These are phyloP conservation scores for Nothoprocta perdicaria DNA, from an alignment of 2,113 vertebrate genomes.

Conservation along the genomic window DNA sequence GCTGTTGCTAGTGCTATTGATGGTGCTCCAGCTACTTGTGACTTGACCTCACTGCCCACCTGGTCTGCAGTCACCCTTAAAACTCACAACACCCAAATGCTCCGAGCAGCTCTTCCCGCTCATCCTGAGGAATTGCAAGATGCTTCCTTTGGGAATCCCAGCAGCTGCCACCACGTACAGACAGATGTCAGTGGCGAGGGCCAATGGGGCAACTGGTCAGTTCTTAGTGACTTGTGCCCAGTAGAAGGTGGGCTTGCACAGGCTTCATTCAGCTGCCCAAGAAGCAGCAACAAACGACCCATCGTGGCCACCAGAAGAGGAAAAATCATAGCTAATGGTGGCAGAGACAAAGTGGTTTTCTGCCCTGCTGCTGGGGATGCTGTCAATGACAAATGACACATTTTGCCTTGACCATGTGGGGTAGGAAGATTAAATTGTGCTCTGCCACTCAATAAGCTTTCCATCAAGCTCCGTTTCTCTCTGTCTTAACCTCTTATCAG, in stretches of 20 bases:
- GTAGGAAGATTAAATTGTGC: slow-evolving; percentile 14
- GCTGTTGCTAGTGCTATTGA: background rate
- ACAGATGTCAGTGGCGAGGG: background rate
- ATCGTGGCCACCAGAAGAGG: background rate
- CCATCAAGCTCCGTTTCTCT: slow-evolving; percentile 5
- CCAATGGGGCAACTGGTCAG: background rate
- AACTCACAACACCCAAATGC: background rate
- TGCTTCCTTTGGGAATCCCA: background rate
- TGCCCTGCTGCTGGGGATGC: background rate
- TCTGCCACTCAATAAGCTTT: slow-evolving; percentile 47
- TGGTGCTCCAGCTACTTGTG: background rate
- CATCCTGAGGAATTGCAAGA: background rate
- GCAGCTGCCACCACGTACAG: background rate
- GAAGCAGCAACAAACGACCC: slow-evolving; percentile 34
- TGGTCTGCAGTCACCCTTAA: background rate
- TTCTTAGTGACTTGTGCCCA: background rate
- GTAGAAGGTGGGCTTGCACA: background rate
- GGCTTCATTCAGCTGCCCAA: background rate
- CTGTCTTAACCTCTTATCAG: background rate
- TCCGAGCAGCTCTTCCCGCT: too few relatives aligned
- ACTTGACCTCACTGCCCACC: background rate
- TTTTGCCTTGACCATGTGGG: background rate
- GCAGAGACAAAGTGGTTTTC: background rate
- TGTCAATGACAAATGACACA: slow-evolving; percentile 28
- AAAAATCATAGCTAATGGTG: background rate